Percentiles rank a stretch among this genome's conserved stretches.
Conservation (phyloP, 2,888 invertebrate genomes). For the Conus canariensis region DNA sequence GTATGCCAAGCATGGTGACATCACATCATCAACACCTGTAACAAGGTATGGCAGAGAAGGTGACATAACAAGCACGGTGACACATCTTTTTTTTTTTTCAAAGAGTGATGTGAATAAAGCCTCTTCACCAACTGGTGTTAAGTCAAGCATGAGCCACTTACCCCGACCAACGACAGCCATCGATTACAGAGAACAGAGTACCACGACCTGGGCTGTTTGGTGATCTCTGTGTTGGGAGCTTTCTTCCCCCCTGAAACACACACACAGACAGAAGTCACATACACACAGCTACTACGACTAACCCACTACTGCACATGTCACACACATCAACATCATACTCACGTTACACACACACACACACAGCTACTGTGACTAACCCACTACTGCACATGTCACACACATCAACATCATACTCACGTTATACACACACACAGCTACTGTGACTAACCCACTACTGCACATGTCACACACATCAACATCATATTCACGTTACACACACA, state of each 20-base stretch:
- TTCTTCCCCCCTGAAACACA: conserved; percentile 54
- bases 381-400: no score
- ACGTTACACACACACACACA: no score
- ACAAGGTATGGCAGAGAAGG: neutral
- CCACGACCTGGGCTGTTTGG: conserved; percentile 94
- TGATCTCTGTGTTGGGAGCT: conserved; percentile 74
- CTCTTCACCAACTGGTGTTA: neutral
- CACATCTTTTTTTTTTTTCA: conserved; percentile 37
- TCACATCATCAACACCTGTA: conserved; percentile 85
- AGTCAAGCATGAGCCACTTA: conserved; percentile 80
- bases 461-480: no score
- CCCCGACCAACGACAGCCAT: conserved; percentile 95
- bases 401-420: no score
- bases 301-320: no score
- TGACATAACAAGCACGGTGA: conserved; percentile 88
- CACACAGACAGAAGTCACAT: neutral
- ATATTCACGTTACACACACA: no score
- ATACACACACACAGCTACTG: no score
- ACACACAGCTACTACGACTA: neutral
- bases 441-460: no score
- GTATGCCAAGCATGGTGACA: conserved; percentile 93
- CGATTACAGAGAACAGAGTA: conserved; percentile 95
- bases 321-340: no score
- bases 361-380: no score
- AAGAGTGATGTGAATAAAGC: no score